phyloP scores from a whole-genome alignment of 2,113 vertebrate genomes.

The Mugil cephalus region DNA sequence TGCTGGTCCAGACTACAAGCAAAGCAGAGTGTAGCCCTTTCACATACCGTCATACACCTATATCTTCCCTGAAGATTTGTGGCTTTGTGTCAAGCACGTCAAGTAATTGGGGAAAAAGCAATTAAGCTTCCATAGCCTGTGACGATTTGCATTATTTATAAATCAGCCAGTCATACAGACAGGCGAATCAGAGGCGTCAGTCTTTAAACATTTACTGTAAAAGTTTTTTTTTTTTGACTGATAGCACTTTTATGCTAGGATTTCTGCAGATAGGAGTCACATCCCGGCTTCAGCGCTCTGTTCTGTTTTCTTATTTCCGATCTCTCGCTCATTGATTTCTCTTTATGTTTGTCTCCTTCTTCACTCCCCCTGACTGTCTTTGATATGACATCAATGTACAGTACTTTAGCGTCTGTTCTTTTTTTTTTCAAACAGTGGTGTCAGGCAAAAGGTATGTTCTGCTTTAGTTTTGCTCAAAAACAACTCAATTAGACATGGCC shows the following conservation, averaged over 20 bases:
- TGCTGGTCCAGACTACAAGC: conserved; percentile 29
- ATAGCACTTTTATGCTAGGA: conserved; percentile 15
- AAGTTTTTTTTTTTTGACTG: too few relatives aligned
- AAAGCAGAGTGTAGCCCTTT: conserved; percentile 18
- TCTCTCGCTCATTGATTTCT: conserved; percentile 54
- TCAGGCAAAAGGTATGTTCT: conserved; percentile 74
- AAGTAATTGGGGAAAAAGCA: conserved; percentile 19
- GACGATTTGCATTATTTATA: conserved; percentile 26
- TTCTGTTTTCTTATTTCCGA: conserved; percentile 33
- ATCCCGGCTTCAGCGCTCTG: not conserved
- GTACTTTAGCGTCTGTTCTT: conserved; percentile 60
- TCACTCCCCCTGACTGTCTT: conserved; percentile 40
- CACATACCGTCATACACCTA: conserved; percentile 29
- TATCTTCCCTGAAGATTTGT: not conserved
- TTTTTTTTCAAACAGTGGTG: conserved; percentile 60
- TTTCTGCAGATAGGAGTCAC: conserved; percentile 19
- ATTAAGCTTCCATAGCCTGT: not conserved
- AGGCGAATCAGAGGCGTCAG: not conserved
- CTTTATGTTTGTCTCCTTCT: conserved; percentile 50
- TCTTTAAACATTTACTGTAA: conserved; percentile 15
- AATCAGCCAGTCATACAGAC: conserved; percentile 22
- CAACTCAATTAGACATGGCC: conserved; percentile 66
- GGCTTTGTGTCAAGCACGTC: conserved; percentile 12
- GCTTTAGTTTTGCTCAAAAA: conserved; percentile 65
- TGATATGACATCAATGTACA: conserved; percentile 59